Evolutionary conservation across 1,140 invertebrate species (phyloP), one percentile per base, ranked within the genome.

Genomic region (Drosophila azteca): DNA sequence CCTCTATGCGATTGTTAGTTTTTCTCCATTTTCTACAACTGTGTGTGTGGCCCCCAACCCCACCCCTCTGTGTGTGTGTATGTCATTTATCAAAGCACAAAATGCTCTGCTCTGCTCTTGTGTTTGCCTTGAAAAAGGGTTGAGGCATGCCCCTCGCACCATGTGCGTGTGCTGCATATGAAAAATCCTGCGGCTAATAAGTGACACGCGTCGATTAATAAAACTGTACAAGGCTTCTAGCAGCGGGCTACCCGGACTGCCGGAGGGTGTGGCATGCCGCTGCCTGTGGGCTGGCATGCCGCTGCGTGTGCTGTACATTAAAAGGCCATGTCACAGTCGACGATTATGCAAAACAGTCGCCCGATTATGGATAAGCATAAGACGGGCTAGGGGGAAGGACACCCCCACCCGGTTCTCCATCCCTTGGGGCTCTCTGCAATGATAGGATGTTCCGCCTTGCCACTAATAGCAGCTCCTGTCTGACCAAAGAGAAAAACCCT

Each of bases 151-250:
- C 68, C 68, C 17, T 20, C 55, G n/a, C 61, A 7, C 53, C 39
- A 35, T 31, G 52, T 79, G 77, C 73, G 74, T 85, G 81, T 65
- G 48, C 52, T 50, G 78, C 74, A 79, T 78, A 76, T 79, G 67
- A 79, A 82, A 85, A 87, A 81, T 87, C 82, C 82, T 82, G 74
- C 82, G 82, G 83, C 82, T 87, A 87, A 87, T 87, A 78, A 82
- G 78, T 79, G 82, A 87, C 83, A 87, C 71, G 78, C 82, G 83
- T 87, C 82, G 69, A 87, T 87, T 87, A 87, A 82, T 79, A 88
- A 87, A 82, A 87, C 70, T 54, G 59, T 72, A 51, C 46, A 63
- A 41, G 49, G 43, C 41, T 46, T 46, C 70, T n/a, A n/a, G n/a
- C n/a, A n/a, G n/a, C n/a, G n/a, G n/a, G n/a, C n/a, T n/a, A n/a